Percentiles rank a stretch among this genome's conserved stretches.
Conservation (phyloP, 64 coral and sea anemone species). For the Montipora foliosa region DNA sequence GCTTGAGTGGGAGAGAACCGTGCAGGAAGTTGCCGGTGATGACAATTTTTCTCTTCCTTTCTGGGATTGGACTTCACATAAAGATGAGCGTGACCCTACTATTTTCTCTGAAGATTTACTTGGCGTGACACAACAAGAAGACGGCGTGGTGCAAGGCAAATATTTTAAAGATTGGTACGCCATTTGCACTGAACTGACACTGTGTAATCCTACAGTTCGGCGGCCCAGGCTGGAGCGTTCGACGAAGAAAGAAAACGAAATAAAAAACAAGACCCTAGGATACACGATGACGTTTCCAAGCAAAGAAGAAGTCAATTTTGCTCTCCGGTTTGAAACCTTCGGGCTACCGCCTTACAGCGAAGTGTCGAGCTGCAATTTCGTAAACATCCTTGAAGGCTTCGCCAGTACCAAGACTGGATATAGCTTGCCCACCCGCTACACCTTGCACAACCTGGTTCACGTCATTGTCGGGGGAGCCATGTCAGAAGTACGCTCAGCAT, state of each 20-base stretch:
- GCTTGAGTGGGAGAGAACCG: no score
- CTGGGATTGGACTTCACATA: neutral
- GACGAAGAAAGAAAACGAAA: neutral
- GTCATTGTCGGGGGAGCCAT: constrained; percentile 54
- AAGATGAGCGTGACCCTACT: constrained; percentile 3
- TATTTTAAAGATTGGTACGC: constrained; percentile 72
- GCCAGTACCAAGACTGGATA: constrained; percentile 50
- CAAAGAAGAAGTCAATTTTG: constrained; percentile 64
- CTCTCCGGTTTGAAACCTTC: constrained; percentile 57
- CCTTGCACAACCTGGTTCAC: constrained; percentile 64
- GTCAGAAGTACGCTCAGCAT: constrained; percentile 58
- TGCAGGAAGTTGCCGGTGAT: no score
- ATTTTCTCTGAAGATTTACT: constrained; percentile 63
- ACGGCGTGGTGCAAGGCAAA: constrained; percentile 62
- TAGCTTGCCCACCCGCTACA: constrained; percentile 42
- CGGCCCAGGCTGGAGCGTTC: neutral
- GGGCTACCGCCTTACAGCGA: constrained; percentile 53
- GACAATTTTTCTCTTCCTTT: no score
- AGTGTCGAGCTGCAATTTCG: constrained; percentile 64
- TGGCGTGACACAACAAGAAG: constrained; percentile 26
- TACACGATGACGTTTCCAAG: constrained; percentile 45
- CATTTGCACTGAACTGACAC: constrained; percentile 50
- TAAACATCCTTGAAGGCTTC: constrained; percentile 57
- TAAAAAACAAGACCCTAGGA: neutral
- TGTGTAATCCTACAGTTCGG: neutral